phyloP scores from a whole-genome alignment of 2,888 invertebrate species.

The Caenorhabditis sulstoni region DNA sequence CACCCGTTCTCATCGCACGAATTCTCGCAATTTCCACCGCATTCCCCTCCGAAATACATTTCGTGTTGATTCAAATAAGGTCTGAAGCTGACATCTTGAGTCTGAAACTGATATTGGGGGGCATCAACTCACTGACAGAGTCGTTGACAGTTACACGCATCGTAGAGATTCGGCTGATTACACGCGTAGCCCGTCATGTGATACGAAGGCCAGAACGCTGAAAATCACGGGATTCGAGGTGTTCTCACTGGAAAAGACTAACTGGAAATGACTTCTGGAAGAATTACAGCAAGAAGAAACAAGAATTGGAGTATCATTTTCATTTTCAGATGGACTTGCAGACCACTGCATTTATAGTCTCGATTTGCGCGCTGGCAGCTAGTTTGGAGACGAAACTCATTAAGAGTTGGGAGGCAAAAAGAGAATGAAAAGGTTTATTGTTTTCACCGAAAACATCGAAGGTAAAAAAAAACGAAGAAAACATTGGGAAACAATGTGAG shows the following conservation, averaged over 20 bases:
- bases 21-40: constrained; percentile 8
- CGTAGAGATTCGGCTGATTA: constrained; percentile 56
- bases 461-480: too few species aligned
- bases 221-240: not conserved
- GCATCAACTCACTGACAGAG: constrained; percentile 54
- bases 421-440: constrained; percentile 5
- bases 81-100: constrained; percentile 7
- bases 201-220: constrained; percentile 49
- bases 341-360: constrained; percentile 4
- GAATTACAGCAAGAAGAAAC: not conserved
- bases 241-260: constrained; percentile 1
- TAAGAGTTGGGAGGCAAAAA: too few species aligned
- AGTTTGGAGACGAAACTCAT: too few species aligned
- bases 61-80: constrained; percentile 29
- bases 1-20: constrained; percentile 22
- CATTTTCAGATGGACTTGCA: not conserved
- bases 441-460: constrained; percentile 20
- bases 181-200: constrained; percentile 62
- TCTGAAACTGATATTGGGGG: not conserved
- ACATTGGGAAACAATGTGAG: constrained; percentile 40
- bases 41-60: not conserved
- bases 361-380: constrained; percentile 1
- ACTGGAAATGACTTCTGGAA: constrained; percentile 1
- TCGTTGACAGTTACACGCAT: constrained; percentile 56
- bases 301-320: not conserved